phyloP scores from a whole-genome alignment of 2,113 vertebrate genomes.

The Pedetes capensis region DNA sequence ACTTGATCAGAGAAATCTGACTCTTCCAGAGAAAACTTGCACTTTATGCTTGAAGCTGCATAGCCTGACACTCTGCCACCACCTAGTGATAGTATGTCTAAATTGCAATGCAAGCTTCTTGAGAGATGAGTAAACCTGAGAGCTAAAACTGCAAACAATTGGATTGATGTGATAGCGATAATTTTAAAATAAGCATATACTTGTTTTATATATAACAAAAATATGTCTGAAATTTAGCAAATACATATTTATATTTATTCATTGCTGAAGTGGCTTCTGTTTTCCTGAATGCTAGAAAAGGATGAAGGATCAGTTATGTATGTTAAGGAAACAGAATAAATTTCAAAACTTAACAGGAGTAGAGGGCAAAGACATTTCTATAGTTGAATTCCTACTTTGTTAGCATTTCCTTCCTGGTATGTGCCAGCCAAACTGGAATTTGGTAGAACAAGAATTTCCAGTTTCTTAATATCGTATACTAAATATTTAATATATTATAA shows the following conservation, averaged over 20 bases:
- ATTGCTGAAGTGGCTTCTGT: slow-evolving; percentile 58
- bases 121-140: not conserved
- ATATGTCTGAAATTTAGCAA: slow-evolving; percentile 34
- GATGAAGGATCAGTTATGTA: slow-evolving; percentile 13
- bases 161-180: not conserved
- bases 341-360: slow-evolving; percentile 60
- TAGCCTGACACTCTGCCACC: not conserved
- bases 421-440: slow-evolving; percentile 51
- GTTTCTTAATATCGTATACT: slow-evolving; percentile 48
- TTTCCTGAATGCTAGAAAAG: slow-evolving; percentile 62
- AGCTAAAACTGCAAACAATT: not conserved
- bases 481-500: slow-evolving; percentile 52
- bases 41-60: not conserved
- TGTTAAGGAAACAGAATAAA: slow-evolving; percentile 57
- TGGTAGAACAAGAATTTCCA: slow-evolving; percentile 61
- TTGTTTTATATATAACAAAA: not conserved
- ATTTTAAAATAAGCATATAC: slow-evolving; percentile 50
- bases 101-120: slow-evolving; percentile 48
- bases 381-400: slow-evolving; percentile 44
- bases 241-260: slow-evolving; percentile 59
- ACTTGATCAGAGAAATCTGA: not conserved
- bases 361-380: slow-evolving; percentile 51
- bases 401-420: slow-evolving; percentile 36
- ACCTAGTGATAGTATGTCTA: not conserved
- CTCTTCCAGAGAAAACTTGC: not conserved